Evolutionary conservation across 2,888 invertebrate species (phyloP).

Genomic region (Tanytarsus gracilentus): DNA sequence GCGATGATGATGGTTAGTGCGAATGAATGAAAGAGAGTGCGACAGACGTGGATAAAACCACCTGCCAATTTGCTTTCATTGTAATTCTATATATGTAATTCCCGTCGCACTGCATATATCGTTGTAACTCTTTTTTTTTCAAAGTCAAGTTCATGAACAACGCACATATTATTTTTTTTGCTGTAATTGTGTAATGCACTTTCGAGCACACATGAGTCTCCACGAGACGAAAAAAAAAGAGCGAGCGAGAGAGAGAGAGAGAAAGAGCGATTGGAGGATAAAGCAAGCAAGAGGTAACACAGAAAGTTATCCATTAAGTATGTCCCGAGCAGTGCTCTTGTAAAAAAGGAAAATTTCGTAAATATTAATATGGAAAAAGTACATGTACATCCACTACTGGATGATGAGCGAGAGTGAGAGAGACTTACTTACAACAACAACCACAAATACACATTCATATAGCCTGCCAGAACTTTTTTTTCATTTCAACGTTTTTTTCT

Average conservation of each 20-base stretch:
- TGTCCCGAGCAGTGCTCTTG: no score
- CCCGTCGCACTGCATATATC: not conserved
- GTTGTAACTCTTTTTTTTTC: not conserved
- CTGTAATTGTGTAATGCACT: constrained; percentile 15
- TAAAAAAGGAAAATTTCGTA: no score
- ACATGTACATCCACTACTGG: not conserved
- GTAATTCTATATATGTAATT: not conserved
- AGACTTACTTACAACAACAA: not conserved
- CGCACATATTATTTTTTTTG: not conserved
- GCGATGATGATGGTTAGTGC: constrained; percentile 16
- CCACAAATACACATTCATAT: constrained; percentile 18
- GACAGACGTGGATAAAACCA: constrained; percentile 1
- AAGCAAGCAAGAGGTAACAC: no score
- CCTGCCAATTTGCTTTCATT: constrained; percentile 8
- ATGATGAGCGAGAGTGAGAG: not conserved
- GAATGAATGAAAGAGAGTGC: constrained; percentile 5
- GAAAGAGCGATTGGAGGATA: not conserved
- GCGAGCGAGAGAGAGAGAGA: not conserved
- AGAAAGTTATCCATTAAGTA: no score
- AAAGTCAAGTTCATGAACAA: constrained; percentile 20
- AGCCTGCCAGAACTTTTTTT: constrained; percentile 26
- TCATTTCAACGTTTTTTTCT: constrained; percentile 27
- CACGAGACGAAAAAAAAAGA: not conserved
- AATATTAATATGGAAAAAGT: no score
- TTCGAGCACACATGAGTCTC: not conserved